phyloP scores from a whole-genome alignment of 2,113 vertebrate genomes.

The Kryptolebias marmoratus region DNA sequence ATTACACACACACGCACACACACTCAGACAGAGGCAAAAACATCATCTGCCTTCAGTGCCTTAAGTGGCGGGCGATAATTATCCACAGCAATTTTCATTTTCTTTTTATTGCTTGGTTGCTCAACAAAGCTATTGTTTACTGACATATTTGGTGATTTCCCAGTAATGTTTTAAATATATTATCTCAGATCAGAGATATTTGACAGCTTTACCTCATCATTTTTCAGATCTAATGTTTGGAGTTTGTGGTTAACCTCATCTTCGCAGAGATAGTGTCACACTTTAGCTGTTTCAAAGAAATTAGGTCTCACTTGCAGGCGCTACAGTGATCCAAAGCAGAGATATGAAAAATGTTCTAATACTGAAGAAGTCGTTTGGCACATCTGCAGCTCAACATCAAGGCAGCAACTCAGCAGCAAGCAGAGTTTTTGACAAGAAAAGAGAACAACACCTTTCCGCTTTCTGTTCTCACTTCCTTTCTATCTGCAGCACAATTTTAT shows the following conservation, averaged over 20 bases:
- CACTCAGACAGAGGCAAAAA: too few species aligned
- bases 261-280: neutral
- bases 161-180: neutral
- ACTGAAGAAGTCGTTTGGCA: neutral
- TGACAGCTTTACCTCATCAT: neutral
- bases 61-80: too few species aligned
- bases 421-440: neutral
- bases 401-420: neutral
- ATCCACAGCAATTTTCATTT: too few species aligned
- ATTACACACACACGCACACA: too few species aligned
- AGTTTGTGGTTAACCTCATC: conserved; percentile 32
- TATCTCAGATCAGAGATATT: neutral
- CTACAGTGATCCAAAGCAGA: neutral
- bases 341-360: neutral
- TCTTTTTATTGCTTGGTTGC: too few species aligned
- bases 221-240: neutral
- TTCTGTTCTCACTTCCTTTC: conserved; percentile 18
- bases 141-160: neutral
- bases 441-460: conserved; percentile 18
- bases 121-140: too few species aligned
- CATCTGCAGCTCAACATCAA: conserved; percentile 6
- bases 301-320: neutral
- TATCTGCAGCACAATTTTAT: neutral
- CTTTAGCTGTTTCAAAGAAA: conserved; percentile 37
- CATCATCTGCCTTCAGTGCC: too few species aligned